These are phyloP conservation scores for Piaya cayana DNA, from an alignment of 2,113 vertebrate species.

Conservation along the genomic window DNA sequence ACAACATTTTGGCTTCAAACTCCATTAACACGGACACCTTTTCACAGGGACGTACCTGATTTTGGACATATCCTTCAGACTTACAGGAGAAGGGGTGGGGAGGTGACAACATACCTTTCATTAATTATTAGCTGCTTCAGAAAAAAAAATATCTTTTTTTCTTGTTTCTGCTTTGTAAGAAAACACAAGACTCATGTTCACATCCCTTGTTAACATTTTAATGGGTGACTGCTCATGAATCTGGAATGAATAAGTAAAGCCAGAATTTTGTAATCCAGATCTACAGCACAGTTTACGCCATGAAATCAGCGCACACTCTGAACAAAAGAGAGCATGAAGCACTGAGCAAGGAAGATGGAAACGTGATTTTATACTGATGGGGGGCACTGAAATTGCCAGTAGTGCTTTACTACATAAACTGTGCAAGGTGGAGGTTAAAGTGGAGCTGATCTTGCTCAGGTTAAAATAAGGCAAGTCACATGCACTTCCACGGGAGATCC, in stretches of 20 bases:
- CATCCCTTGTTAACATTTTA: not conserved
- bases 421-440: not conserved
- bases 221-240: not conserved
- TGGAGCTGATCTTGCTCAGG: not conserved
- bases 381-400: not conserved
- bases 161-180: not conserved
- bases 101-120: not conserved
- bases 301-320: not conserved
- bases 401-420: not conserved
- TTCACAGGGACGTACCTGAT: not conserved
- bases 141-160: not conserved
- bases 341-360: not conserved
- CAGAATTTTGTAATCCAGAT: not conserved
- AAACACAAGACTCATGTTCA: not conserved
- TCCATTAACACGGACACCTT: not conserved
- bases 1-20: not conserved
- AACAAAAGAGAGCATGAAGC: not conserved
- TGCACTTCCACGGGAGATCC: not conserved
- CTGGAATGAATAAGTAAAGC: not conserved
- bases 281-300: not conserved
- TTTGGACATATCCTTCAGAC: not conserved
- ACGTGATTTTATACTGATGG: not conserved
- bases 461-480: not conserved
- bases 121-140: not conserved
- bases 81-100: not conserved